Conservation (phyloP, 2,113 vertebrate genomes). For the Parotia lawesii region DNA sequence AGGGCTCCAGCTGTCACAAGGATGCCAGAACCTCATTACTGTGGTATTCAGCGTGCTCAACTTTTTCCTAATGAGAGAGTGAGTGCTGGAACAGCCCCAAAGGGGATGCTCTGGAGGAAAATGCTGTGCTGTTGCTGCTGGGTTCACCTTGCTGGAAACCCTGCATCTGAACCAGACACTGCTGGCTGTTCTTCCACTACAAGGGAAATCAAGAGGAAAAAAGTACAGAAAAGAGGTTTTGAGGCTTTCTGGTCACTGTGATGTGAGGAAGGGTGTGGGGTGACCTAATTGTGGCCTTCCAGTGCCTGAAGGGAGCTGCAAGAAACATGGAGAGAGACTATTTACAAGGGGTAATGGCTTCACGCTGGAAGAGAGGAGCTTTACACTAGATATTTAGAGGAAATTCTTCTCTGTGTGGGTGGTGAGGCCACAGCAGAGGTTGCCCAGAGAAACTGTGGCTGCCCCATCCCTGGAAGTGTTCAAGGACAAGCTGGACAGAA, state of each 20-base stretch:
- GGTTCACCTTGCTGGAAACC: not conserved
- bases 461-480: not conserved
- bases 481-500: not conserved
- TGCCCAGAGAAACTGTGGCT: not conserved
- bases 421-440: not conserved
- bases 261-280: not conserved
- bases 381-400: not conserved
- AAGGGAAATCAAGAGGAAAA: not conserved
- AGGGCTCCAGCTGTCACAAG: not conserved
- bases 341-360: not conserved
- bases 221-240: not conserved
- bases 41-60: not conserved
- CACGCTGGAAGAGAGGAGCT: not conserved
- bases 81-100: not conserved
- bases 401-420: not conserved
- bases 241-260: not conserved
- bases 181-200: not conserved
- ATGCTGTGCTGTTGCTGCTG: fast-evolving
- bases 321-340: not conserved
- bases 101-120: not conserved
- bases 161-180: not conserved
- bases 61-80: not conserved
- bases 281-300: not conserved
- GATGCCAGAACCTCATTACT: not conserved
- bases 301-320: not conserved